Evolutionary conservation across 1,140 invertebrate genomes (phyloP), one percentile per base, ranked within the genome.

Genomic region (Listronotus oregonensis): DNA sequence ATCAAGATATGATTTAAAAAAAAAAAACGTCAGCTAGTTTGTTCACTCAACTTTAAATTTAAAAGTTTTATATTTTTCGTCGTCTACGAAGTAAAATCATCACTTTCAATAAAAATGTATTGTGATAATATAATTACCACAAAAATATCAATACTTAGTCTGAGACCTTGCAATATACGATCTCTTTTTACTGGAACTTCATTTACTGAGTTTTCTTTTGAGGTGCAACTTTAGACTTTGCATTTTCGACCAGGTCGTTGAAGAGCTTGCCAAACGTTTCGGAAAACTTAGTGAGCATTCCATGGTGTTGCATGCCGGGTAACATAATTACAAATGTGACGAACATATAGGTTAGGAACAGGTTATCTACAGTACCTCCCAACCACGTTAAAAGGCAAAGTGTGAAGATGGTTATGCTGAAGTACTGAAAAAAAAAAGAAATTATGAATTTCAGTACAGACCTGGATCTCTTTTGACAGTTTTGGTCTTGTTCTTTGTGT

Each of bases 281-380:
- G 4, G 66, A 61, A 46, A 74, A 75, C 50, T 69, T 75, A 18
- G 56, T 60, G 10, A 74, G 69, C 54, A 75, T 73, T 52, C 73
- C 79, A 69, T 82, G 78, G 21, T 79, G 75, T 34, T 78, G 75
- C 68, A 84, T 78, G 1, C 86, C 86, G 0, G 86, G 86, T 77
- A 82, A 81, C 67, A 87, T 75, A 15, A 82, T 71, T 27, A 84
- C 52, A 3, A 81, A 71, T 12, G 81, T 75, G 1, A 82, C 78
- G 18, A 87, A 76, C 32, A 93, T 74, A 75, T 94, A 95, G 46
- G 90, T 85, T 11, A 96, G 80, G 62, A 95, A 85, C 39, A 93
- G 78, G 78, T 95, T 95, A 77, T 94, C 89, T 46, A 94, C 81
- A 5, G 86, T 80, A 62, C 87, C 89, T 34, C 93, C 91, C 75